Percentiles rank a stretch among this genome's conserved stretches.
Evolutionary conservation across 2,797 vertebrate species (phyloP).

Genomic region (Phyllotis vaccarum): DNA sequence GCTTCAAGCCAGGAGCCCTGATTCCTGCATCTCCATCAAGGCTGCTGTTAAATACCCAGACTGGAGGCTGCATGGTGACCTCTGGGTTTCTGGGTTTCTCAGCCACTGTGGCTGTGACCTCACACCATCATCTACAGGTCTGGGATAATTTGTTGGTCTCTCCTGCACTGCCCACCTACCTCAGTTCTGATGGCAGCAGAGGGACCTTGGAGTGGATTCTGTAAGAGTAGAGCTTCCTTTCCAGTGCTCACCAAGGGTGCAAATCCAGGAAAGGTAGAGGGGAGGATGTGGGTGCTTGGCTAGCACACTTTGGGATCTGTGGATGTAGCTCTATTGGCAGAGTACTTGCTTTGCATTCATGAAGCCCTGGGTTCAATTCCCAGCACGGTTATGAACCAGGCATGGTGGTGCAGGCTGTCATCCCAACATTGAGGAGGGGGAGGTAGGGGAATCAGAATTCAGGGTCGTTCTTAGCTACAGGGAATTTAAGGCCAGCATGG

Average conservation of each 20-base stretch:
- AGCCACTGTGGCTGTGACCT: not conserved
- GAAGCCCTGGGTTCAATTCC: not conserved
- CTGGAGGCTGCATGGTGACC: not conserved
- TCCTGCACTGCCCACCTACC: not conserved
- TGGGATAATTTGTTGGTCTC: not conserved
- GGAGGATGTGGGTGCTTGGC: not conserved
- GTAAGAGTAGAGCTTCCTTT: not conserved
- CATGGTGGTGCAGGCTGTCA: not conserved
- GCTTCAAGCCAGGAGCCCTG: not conserved
- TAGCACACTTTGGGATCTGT: not conserved
- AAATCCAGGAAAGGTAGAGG: not conserved
- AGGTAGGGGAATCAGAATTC: not conserved
- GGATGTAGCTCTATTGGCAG: not conserved
- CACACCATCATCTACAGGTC: not conserved
- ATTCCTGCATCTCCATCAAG: not conserved
- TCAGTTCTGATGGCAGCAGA: not conserved
- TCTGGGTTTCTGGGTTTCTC: not conserved
- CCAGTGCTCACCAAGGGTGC: not conserved
- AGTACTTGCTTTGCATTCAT: not conserved
- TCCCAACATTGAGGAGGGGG: not conserved
- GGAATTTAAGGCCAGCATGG: not conserved
- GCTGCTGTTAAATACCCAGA: rapidly evolving
- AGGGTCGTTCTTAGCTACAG: not conserved
- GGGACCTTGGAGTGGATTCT: not conserved
- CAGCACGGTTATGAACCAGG: not conserved